These are phyloP conservation scores for Criorhina ranunculi DNA, from an alignment of 2,888 invertebrate genomes.

Conservation along the genomic window DNA sequence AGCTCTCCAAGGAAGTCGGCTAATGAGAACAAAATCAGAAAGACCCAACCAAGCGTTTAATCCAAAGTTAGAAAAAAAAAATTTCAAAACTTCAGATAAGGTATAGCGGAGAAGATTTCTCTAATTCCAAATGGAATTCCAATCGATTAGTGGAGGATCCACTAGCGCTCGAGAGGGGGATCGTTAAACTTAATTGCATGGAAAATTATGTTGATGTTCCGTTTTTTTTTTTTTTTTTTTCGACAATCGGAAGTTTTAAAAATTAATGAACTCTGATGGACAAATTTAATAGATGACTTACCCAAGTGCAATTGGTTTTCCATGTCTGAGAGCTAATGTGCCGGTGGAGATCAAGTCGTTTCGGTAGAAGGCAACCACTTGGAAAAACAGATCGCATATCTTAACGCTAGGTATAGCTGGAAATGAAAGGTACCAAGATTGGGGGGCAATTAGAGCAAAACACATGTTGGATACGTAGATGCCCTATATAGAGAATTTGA, in stretches of 20 bases:
- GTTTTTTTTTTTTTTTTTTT: neutral
- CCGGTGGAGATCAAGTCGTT: conserved; percentile 1
- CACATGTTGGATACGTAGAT: no score
- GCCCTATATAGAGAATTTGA: no score
- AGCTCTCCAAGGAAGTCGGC: conserved; percentile 23
- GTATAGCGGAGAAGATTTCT: conserved; percentile 2
- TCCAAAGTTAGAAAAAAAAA: conserved; percentile 26
- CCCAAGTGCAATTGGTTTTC: neutral
- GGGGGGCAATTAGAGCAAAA: no score
- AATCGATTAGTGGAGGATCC: conserved; percentile 19
- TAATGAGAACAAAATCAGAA: conserved; percentile 1
- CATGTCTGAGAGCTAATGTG: neutral
- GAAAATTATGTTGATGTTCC: conserved; percentile 49
- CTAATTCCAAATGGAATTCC: conserved; percentile 41
- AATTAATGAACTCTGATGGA: conserved; percentile 30
- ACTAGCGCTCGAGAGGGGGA: conserved; percentile 6
- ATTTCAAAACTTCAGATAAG: conserved; percentile 10
- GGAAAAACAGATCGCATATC: no score
- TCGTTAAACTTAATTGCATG: conserved; percentile 56
- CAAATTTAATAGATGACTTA: neutral
- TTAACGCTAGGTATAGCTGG: no score
- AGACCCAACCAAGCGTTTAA: conserved; percentile 60
- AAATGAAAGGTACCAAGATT: no score
- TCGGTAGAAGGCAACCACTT: neutral
- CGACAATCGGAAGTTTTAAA: conserved; percentile 18